phyloP scores from a whole-genome alignment of 1,140 invertebrate genomes.

The Drosophila takahashii region DNA sequence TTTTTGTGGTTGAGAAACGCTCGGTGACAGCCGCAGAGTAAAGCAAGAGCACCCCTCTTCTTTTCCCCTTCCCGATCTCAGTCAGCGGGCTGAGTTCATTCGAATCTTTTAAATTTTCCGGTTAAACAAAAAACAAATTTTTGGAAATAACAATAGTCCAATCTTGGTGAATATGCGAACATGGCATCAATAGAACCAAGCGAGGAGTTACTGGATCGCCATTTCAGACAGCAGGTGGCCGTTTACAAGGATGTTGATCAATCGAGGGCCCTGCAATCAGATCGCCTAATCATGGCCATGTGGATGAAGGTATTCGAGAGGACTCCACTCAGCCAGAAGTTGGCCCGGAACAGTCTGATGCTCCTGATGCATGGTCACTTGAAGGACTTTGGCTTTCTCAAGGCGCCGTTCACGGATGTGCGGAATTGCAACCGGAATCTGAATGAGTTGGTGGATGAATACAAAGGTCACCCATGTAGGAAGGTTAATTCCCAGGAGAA shows the following conservation, averaged over 20 bases:
- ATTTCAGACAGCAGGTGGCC: conserved; percentile 40
- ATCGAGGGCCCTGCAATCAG: conserved; percentile 20
- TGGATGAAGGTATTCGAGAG: conserved; percentile 43
- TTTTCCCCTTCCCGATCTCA: neutral
- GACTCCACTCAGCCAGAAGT: conserved; percentile 37
- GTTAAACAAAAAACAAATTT: conserved; percentile 7
- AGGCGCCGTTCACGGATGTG: conserved; percentile 54
- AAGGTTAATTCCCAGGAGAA: neutral
- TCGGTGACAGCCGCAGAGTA: conserved; percentile 7
- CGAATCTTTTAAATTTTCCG: conserved; percentile 15
- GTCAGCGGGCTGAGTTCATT: conserved; percentile 1
- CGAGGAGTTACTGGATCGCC: conserved; percentile 46
- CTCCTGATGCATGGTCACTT: conserved; percentile 55
- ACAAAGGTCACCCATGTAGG: conserved; percentile 18
- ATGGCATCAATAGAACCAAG: conserved; percentile 28
- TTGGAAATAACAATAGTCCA: neutral
- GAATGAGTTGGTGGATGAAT: conserved; percentile 40
- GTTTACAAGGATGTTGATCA: neutral
- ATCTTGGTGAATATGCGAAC: neutral
- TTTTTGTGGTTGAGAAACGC: conserved; percentile 4
- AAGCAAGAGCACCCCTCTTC: conserved; percentile 1
- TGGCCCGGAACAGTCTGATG: conserved; percentile 54
- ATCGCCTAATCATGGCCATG: conserved; percentile 38
- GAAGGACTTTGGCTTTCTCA: conserved; percentile 43
- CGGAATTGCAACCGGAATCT: conserved; percentile 35